A percentile compares a stretch with the other conserved stretches of the same genome.
These are phyloP conservation scores for Lates japonicus DNA, from an alignment of 2,797 vertebrate genomes.

Conservation along the genomic window DNA sequence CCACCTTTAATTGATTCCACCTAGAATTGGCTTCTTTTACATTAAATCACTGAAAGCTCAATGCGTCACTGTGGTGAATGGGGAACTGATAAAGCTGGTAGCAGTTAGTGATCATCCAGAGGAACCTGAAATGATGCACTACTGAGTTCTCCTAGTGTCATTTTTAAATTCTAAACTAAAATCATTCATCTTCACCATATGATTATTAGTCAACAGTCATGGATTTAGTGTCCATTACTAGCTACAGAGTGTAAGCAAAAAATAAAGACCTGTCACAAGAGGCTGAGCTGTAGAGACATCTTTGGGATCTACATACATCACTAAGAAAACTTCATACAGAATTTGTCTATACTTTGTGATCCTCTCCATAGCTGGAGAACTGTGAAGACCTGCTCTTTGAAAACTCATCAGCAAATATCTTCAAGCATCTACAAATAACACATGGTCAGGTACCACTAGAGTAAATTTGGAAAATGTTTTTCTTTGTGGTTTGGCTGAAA, in stretches of 20 bases:
- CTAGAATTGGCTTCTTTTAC: not conserved
- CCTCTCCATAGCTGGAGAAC: too few species aligned
- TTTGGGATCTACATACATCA: too few species aligned
- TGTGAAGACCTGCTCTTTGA: too few species aligned
- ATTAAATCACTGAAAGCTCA: not conserved
- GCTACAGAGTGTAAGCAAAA: too few species aligned
- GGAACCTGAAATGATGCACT: not conserved
- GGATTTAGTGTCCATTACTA: too few species aligned
- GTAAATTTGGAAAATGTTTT: not conserved
- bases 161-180: too few species aligned
- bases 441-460: not conserved
- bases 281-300: too few species aligned
- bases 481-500: not conserved
- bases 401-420: too few species aligned
- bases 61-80: not conserved
- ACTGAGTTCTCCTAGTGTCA: not conserved
- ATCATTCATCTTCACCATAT: too few species aligned
- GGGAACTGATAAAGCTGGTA: not conserved
- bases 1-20: constrained; percentile 13
- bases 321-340: too few species aligned
- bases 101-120: not conserved
- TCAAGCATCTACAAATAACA: not conserved
- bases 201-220: too few species aligned
- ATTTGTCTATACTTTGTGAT: not conserved
- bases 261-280: too few species aligned